phyloP scores from a whole-genome alignment of 2,113 vertebrate genomes.

The Sinocyclocheilus anshuiensis region DNA sequence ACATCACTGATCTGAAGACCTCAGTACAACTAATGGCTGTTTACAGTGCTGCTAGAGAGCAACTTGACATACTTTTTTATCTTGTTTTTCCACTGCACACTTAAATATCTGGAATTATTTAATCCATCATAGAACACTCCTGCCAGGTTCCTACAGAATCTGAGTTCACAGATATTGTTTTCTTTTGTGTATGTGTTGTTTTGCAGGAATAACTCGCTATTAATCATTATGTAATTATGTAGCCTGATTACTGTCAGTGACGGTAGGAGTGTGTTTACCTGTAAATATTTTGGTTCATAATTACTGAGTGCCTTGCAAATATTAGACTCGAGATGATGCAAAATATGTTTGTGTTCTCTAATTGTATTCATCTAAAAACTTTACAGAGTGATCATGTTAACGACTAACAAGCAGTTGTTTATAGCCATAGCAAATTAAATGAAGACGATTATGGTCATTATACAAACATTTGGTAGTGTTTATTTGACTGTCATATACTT shows the following conservation, averaged over 20 bases:
- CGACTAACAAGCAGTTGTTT: background rate
- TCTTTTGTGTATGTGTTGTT: background rate
- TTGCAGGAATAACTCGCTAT: background rate
- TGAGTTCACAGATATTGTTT: no score
- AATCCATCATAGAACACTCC: background rate
- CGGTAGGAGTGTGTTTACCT: background rate
- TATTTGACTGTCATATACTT: background rate
- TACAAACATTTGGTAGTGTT: background rate
- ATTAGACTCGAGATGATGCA: background rate
- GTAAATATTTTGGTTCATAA: background rate
- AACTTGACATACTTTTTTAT: constrained; percentile 15
- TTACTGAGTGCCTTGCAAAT: background rate
- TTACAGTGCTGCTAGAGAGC: background rate
- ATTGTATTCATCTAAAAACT: background rate
- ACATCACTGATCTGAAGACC: background rate
- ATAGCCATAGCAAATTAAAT: background rate
- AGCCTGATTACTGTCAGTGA: background rate
- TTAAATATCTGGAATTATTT: background rate
- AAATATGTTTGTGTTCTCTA: background rate
- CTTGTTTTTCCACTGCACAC: constrained; percentile 60
- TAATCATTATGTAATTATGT: background rate
- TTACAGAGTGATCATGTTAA: background rate
- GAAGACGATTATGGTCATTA: background rate
- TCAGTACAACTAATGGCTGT: background rate
- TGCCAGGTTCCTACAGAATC: background rate